Conservation (phyloP, 2,113 vertebrate species). For the Acinonyx jubatus region DNA sequence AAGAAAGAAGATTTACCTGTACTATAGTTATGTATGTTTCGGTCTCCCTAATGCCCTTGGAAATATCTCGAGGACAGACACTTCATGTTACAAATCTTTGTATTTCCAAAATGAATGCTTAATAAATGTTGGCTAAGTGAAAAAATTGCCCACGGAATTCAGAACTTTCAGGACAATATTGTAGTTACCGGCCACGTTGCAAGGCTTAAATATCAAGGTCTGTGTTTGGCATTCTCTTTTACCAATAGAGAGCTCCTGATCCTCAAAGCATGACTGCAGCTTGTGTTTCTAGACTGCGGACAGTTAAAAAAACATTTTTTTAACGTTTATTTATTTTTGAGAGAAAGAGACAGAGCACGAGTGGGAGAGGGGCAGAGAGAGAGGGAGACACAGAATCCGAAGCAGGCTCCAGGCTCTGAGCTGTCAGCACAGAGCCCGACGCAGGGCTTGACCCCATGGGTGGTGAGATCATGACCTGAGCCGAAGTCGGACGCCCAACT, state of each 20-base stretch:
- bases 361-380: too few species aligned
- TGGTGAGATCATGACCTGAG: too few species aligned
- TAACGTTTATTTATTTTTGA: too few species aligned
- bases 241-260: neutral
- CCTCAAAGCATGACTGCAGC: neutral
- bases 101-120: neutral
- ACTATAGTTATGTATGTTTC: neutral
- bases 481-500: too few species aligned
- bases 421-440: too few species aligned
- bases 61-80: neutral
- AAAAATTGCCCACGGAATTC: neutral
- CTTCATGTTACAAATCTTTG: neutral
- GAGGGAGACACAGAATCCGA: too few species aligned
- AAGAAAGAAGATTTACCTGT: neutral
- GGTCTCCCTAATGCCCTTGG: neutral
- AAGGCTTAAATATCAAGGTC: neutral
- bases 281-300: neutral
- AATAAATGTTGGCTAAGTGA: neutral
- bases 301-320: neutral
- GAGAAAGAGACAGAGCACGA: too few species aligned
- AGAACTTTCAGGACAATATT: neutral
- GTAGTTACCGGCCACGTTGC: neutral
- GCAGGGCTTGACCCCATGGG: too few species aligned
- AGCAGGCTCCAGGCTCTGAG: too few species aligned
- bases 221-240: neutral